Conservation (phyloP, 2,113 vertebrate genomes). For the Bombycilla garrulus region DNA sequence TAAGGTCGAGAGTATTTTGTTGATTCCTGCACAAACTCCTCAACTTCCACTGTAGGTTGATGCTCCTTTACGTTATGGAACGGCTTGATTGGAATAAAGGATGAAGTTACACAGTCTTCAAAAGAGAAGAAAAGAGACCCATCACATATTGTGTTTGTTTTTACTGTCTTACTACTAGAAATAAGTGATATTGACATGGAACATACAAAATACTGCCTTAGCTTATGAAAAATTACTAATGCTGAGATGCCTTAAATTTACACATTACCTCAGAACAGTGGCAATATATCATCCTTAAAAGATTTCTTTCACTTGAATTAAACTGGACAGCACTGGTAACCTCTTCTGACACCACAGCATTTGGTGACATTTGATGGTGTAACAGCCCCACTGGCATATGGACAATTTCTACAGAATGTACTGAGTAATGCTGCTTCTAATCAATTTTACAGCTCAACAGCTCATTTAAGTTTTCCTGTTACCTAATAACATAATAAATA, state of each 20-base stretch:
- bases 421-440: neutral
- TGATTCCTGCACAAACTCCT: slow-evolving; percentile 91
- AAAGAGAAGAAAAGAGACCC: slow-evolving; percentile 63
- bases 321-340: neutral
- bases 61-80: slow-evolving; percentile 82
- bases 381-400: neutral
- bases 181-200: neutral
- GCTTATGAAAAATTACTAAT: neutral
- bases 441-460: neutral
- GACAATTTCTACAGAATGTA: neutral
- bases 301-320: neutral
- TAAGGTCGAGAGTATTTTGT: slow-evolving; percentile 91
- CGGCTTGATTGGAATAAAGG: slow-evolving; percentile 92
- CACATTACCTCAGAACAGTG: neutral
- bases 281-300: neutral
- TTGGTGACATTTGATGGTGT: neutral
- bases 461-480: neutral
- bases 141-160: neutral
- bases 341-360: neutral
- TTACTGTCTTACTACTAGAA: neutral
- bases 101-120: slow-evolving; percentile 94
- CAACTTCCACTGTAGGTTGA: slow-evolving; percentile 89
- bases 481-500: neutral
- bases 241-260: neutral
- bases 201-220: neutral